Evolutionary conservation across 2,113 vertebrate genomes (phyloP), one percentile per base, ranked within the genome.

Genomic region (Albula glossodonta): DNA sequence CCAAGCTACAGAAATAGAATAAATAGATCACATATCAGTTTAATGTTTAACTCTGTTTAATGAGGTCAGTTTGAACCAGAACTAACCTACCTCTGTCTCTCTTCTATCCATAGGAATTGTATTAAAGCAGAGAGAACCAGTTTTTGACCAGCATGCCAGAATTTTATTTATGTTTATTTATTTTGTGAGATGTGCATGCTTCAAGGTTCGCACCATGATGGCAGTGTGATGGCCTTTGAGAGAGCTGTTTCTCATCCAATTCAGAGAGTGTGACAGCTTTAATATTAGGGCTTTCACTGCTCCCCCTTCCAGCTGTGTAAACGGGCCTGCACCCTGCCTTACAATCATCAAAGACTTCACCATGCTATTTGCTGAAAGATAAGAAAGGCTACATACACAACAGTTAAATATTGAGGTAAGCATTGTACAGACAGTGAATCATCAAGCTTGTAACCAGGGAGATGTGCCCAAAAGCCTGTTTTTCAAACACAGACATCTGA

Each of bases 401-500:
- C 51, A 25, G 66, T 70, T 50, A 81, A 51, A 50, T 22, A 2
- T 70, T 5, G 4, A 70, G 63, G 13, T 70, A 70, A 70, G 19
- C 63, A 70, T 19, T 80, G 8, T 17, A 19, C 11, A 81, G 79
- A 51, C 41, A 60, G 12, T 51, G 19, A 70, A 49, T 50, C 85
- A 66, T 63, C 53, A 15, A 51, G 41, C 25, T n/a, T 50, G 6
- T 86, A 70, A 63, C 57, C 57, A 81, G n/a, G 79, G 63, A 74
- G 79, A 86, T 82, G 7, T 52, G 9, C 63, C 51, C 15, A n/a
- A 52, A 82, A 74, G 48, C 51, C 49, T 41, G 49, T 49, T 81
- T 60, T 86, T 70, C 52, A 48, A 48, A n/a, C 13, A 82, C 25
- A 74, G 51, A 53, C 50, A 77, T 81, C 22, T 82, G 77, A 80